These are phyloP conservation scores for Carassius carassius DNA, from an alignment of 2,113 vertebrate species.

Conservation along the genomic window DNA sequence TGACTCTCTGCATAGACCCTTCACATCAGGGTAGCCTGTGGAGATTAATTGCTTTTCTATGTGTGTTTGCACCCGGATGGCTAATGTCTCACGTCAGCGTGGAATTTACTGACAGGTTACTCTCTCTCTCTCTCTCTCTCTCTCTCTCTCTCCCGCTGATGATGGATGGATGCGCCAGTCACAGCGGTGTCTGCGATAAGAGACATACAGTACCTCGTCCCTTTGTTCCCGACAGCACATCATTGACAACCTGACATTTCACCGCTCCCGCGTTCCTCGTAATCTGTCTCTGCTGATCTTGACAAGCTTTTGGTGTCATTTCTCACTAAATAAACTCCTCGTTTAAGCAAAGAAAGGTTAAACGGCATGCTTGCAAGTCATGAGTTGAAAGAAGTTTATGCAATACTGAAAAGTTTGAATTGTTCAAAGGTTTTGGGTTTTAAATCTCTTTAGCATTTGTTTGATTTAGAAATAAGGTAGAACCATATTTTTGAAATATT, in stretches of 20 bases:
- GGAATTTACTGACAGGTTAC: background rate
- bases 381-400: background rate
- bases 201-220: background rate
- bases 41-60: conserved; percentile 33
- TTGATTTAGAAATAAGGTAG: no score
- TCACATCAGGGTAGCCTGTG: conserved; percentile 6
- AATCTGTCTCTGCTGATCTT: background rate
- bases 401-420: background rate
- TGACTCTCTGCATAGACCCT: background rate
- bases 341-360: no score
- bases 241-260: background rate
- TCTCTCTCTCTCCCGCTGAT: background rate
- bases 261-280: background rate
- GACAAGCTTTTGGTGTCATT: background rate
- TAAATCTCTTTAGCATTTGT: no score
- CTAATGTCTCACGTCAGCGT: background rate
- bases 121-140: background rate
- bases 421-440: no score
- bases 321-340: background rate
- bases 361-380: background rate
- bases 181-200: background rate
- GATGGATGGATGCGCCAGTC: background rate
- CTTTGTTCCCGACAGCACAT: conserved; percentile 15
- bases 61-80: conserved; percentile 19
- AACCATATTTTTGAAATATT: no score